phyloP scores from a whole-genome alignment of 1,140 invertebrate genomes.

The Drosophila ficusphila region DNA sequence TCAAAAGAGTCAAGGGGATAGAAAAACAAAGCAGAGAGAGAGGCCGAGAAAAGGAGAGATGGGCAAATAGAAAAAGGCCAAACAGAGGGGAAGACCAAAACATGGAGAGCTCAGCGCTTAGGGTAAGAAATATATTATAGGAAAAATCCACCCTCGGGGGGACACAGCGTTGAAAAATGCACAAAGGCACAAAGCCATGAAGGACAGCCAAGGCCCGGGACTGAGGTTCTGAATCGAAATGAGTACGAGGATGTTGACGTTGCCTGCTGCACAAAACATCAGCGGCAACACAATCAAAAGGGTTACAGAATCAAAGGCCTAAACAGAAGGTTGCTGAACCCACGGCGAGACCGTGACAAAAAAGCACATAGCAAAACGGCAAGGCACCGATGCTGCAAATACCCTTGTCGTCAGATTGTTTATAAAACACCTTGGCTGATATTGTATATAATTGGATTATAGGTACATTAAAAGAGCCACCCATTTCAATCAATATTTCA shows the following conservation, averaged over 20 bases:
- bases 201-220: slow-evolving; percentile 25
- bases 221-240: slow-evolving; percentile 30
- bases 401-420: slow-evolving; percentile 16
- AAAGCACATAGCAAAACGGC: slow-evolving; percentile 3
- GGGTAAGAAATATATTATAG: slow-evolving; percentile 59
- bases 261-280: slow-evolving; percentile 44
- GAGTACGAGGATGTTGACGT: slow-evolving; percentile 54
- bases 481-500: too few relatives aligned
- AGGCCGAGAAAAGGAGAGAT: not conserved
- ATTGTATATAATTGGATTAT: not conserved
- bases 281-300: slow-evolving; percentile 31
- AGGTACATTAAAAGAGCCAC: too few relatives aligned
- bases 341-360: slow-evolving; percentile 33
- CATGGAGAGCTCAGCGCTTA: not conserved
- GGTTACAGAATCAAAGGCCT: slow-evolving; percentile 49
- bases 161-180: slow-evolving; percentile 39
- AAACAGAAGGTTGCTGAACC: slow-evolving; percentile 48
- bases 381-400: slow-evolving; percentile 13
- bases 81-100: not conserved
- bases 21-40: slow-evolving; percentile 10
- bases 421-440: not conserved
- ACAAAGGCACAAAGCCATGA: slow-evolving; percentile 53
- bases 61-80: slow-evolving; percentile 8
- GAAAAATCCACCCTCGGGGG: slow-evolving; percentile 63
- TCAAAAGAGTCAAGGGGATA: slow-evolving; percentile 45